Percentiles rank a stretch among this genome's conserved stretches.
Evolutionary conservation across 2,888 invertebrate genomes (phyloP).

Genomic region (Patella pellucida): DNA sequence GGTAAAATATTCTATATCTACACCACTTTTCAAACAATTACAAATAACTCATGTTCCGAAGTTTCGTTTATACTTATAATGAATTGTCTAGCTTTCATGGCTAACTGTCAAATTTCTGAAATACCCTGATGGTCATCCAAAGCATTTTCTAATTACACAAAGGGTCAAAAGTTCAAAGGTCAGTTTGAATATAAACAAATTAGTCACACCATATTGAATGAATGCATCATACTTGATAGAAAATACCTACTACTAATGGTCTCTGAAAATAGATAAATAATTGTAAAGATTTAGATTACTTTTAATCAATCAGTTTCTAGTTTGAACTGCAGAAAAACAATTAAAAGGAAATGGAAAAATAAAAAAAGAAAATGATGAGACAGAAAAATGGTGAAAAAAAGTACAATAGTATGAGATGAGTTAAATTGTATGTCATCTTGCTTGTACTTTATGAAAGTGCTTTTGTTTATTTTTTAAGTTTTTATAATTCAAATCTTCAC

Average conservation of each 20-base stretch:
- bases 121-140: no score
- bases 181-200: constrained; percentile 13
- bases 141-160: background rate
- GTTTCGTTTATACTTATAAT: no score
- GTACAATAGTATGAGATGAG: background rate
- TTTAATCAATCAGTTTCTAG: background rate
- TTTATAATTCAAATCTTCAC: no score
- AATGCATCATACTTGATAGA: constrained; percentile 2
- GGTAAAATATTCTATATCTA: no score
- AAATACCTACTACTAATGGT: constrained; percentile 11
- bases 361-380: constrained; percentile 5
- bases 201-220: background rate
- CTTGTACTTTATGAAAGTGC: no score
- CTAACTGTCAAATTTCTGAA: no score
- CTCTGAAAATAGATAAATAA: background rate
- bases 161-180: background rate
- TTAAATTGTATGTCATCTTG: no score
- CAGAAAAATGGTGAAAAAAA: constrained; percentile 17
- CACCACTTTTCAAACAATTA: no score
- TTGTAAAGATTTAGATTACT: no score
- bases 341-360: background rate
- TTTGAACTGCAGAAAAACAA: constrained; percentile 14
- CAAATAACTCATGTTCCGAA: no score
- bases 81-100: no score
- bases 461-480: no score